Conservation (phyloP, 1,140 invertebrate species). For the Rhagoletis pomonella region DNA sequence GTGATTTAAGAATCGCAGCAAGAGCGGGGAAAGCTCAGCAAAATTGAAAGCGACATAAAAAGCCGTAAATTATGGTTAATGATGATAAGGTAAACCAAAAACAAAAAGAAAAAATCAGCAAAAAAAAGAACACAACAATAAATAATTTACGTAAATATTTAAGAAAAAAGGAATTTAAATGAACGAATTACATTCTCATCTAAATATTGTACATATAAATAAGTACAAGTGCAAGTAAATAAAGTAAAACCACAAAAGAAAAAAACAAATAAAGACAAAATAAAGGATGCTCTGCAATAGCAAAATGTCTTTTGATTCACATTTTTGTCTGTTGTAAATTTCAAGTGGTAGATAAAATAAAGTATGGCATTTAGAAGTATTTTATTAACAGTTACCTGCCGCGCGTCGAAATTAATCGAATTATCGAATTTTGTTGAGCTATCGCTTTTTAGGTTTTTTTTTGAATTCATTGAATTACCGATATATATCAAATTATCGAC, state of each 20-base stretch:
- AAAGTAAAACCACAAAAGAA: conserved; percentile 3
- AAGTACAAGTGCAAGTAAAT: conserved; percentile 60
- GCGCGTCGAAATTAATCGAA: too few species aligned
- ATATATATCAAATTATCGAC: too few species aligned
- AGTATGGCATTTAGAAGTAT: too few species aligned
- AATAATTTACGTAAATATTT: conserved; percentile 51
- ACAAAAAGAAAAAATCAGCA: conserved; percentile 57
- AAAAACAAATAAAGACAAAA: conserved; percentile 20
- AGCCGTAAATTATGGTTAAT: neutral
- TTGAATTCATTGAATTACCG: too few species aligned
- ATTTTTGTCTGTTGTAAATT: too few species aligned
- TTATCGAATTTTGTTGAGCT: too few species aligned
- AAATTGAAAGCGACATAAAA: conserved; percentile 3
- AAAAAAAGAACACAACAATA: conserved; percentile 58
- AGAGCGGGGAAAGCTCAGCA: neutral
- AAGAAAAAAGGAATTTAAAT: too few species aligned
- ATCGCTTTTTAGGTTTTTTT: too few species aligned
- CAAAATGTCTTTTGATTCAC: conserved; percentile 63
- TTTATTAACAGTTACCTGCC: too few species aligned
- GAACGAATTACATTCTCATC: conserved; percentile 50
- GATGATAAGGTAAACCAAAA: conserved; percentile 56
- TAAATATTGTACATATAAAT: conserved; percentile 57
- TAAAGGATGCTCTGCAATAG: conserved; percentile 74
- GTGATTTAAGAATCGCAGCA: neutral
- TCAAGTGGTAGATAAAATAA: too few species aligned